Base-by-base conservation (phyloP, 2,113 vertebrate genomes). In the Eira barbara region DNA sequence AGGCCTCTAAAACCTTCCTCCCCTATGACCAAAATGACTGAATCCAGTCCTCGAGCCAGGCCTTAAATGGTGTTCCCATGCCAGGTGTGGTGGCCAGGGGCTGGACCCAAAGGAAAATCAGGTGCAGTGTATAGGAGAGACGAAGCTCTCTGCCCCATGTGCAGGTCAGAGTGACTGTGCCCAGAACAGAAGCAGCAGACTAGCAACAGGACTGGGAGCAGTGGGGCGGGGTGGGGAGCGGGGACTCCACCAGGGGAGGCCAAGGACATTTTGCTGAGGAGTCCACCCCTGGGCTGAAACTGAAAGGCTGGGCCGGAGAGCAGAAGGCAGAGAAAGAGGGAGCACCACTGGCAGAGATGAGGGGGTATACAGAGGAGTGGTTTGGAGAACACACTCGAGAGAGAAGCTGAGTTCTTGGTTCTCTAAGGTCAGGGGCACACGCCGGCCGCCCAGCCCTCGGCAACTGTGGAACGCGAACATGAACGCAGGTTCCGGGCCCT, bases 191-290 rank as follows among this genome's bases (percentile, higher is more conserved):
- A 76, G 69, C 57, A 36, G 14, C 8, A 27, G 85, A 36, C 63
- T 17, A 71, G 31, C 39, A 2, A 21, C 42, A 14, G 42, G 4
- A 7, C 36, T 39, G 34, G 18, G 34, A 55, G 39, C 8, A 4
- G 13, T 1, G 0, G 29, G 55, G 25, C 5, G 0, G 13, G 73
- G 13, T 2, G 6, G 42, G 4, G 39, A 21, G 7, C 17, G 76
- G 18, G 49, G 31, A 49, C 11, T 80, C 59, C 20, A 7, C 7
- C 61, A 36, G 61, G 61, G 29, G 52, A 80, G 21, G 47, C 47
- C 49, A n/a, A 31, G 61, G 73, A n/a, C 31, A 2, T 25, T 80
- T 23, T 36, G 76, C 65, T 13, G 6, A 47, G 21, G 29, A 61
- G 15, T 21, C 31, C n/a, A 29, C 1, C 10, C 25, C 15, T 7